phyloP scores from a whole-genome alignment of 2,888 invertebrate species.

The Fragum sueziense region DNA sequence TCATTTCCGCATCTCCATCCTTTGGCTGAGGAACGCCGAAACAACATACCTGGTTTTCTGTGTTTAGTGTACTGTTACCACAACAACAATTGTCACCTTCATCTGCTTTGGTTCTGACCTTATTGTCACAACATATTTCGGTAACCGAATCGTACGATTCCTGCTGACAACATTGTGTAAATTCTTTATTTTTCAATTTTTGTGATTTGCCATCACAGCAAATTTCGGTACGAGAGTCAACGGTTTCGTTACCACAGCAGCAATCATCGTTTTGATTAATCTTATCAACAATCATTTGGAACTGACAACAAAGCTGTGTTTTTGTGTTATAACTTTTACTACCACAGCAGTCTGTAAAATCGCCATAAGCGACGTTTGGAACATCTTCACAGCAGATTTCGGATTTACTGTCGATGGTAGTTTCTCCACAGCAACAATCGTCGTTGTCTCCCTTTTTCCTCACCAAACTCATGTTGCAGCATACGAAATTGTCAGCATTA shows the following conservation, averaged over 20 bases:
- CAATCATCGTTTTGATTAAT: slow-evolving; percentile 38
- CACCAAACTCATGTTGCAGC: slow-evolving; percentile 23
- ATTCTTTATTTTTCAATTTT: slow-evolving; percentile 39
- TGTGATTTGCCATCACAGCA: slow-evolving; percentile 46
- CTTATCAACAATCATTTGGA: slow-evolving; percentile 40
- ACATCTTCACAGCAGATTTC: slow-evolving; percentile 46
- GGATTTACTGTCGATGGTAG: slow-evolving; percentile 32
- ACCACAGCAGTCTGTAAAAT: slow-evolving; percentile 42
- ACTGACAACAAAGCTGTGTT: slow-evolving; percentile 36
- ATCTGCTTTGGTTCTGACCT: slow-evolving; percentile 26
- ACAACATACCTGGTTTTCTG: slow-evolving; percentile 37
- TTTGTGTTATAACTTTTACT: slow-evolving; percentile 38
- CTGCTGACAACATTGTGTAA: slow-evolving; percentile 39
- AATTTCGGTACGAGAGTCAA: slow-evolving; percentile 41
- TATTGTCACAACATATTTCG: slow-evolving; percentile 40
- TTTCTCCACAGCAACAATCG: slow-evolving; percentile 46
- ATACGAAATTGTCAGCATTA: slow-evolving; percentile 29
- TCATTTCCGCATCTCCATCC: slow-evolving; percentile 34
- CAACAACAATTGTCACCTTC: slow-evolving; percentile 45
- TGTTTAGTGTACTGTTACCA: slow-evolving; percentile 38
- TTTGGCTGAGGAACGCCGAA: slow-evolving; percentile 45
- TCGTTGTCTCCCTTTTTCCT: slow-evolving; percentile 35
- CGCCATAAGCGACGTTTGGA: slow-evolving; percentile 28
- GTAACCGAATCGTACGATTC: slow-evolving; percentile 44
- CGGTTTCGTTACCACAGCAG: slow-evolving; percentile 48